A percentile compares a stretch with the other conserved stretches of the same genome.
phyloP scores from a whole-genome alignment of 2,888 invertebrate genomes.

The Peribatodes rhomboidaria region DNA sequence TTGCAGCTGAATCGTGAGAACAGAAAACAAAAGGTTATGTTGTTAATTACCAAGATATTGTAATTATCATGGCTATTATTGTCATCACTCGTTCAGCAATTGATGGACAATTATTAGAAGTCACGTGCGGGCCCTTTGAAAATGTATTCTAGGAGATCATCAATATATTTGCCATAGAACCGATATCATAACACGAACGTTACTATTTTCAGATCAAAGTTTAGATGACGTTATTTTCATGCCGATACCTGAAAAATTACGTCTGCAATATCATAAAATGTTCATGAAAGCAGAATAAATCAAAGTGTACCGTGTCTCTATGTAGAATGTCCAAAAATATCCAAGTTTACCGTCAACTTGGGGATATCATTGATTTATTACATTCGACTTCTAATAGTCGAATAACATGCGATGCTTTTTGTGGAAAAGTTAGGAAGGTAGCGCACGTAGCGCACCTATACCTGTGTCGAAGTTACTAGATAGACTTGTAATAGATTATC shows the following conservation, averaged over 20 bases:
- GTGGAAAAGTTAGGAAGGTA: neutral
- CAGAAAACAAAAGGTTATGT: slow-evolving; percentile 34
- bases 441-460: neutral
- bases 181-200: too few relatives aligned
- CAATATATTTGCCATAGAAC: too few relatives aligned
- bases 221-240: neutral
- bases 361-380: slow-evolving; percentile 38
- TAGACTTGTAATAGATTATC: too few relatives aligned
- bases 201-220: too few relatives aligned
- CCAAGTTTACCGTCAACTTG: slow-evolving; percentile 32
- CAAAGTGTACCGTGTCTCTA: slow-evolving; percentile 8
- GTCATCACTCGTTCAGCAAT: slow-evolving; percentile 28
- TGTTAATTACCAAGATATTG: slow-evolving; percentile 25
- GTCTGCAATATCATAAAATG: slow-evolving; percentile 15
- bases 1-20: slow-evolving; percentile 31
- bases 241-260: slow-evolving; percentile 7
- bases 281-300: slow-evolving; percentile 6
- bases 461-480: too few relatives aligned
- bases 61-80: slow-evolving; percentile 26
- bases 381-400: slow-evolving; percentile 29
- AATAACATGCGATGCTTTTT: slow-evolving; percentile 38
- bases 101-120: slow-evolving; percentile 13
- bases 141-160: too few relatives aligned
- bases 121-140: slow-evolving; percentile 29
- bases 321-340: slow-evolving; percentile 33